These are phyloP conservation scores for Phallusia fumigata DNA, from an alignment of 23 tunicate genomes.

Conservation along the genomic window DNA sequence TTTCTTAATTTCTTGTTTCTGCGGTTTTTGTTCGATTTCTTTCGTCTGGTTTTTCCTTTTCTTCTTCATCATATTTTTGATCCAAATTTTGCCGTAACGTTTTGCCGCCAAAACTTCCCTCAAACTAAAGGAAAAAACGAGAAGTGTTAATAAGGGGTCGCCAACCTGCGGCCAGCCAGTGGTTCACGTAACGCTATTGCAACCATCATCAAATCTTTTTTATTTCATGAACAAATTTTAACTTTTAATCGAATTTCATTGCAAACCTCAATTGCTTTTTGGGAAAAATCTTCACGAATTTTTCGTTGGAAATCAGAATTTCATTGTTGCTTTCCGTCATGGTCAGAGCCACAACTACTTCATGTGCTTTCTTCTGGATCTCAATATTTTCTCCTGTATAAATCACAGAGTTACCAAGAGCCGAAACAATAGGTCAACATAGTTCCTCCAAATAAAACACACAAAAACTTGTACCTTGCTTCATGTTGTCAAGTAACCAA, in stretches of 20 bases:
- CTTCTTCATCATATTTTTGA: background rate
- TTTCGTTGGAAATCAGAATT: too few species aligned
- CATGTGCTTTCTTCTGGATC: background rate
- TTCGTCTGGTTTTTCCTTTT: background rate
- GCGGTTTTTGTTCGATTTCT: background rate
- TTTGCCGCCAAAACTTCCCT: background rate
- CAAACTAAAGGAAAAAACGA: background rate
- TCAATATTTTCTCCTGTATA: too few species aligned
- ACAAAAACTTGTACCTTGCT: too few species aligned
- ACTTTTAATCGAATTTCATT: background rate
- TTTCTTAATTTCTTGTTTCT: background rate
- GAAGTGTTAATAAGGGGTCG: too few species aligned
- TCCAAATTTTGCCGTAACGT: background rate
- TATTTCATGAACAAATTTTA: too few species aligned
- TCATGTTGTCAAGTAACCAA: background rate
- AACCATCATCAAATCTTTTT: too few species aligned
- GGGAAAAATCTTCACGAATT: background rate
- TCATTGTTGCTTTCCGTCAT: background rate
- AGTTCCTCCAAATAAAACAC: too few species aligned
- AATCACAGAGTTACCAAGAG: too few species aligned
- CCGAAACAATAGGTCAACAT: too few species aligned
- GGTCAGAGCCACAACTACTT: background rate
- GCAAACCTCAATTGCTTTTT: background rate
- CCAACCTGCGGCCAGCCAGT: too few species aligned
- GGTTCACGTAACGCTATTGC: too few species aligned